phyloP scores from a whole-genome alignment of 2,113 vertebrate species.

The Eonycteris spelaea region DNA sequence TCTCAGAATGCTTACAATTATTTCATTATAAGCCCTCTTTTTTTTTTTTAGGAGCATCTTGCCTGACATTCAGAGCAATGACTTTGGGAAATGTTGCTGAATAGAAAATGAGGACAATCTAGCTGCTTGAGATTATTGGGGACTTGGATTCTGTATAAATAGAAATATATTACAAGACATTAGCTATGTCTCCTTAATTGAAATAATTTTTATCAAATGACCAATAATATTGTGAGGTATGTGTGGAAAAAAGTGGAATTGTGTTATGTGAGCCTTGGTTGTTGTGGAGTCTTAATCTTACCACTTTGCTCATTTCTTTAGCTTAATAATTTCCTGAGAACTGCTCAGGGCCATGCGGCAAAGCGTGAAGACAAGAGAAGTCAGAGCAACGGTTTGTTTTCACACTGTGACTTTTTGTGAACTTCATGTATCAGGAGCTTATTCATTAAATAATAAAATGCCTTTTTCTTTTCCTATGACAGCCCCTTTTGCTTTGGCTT shows the following conservation, averaged over 20 bases:
- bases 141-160: background rate
- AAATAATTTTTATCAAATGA: background rate
- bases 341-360: background rate
- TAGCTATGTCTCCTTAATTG: background rate
- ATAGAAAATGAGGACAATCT: background rate
- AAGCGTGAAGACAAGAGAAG: background rate
- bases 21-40: background rate
- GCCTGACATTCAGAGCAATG: background rate
- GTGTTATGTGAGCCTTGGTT: background rate
- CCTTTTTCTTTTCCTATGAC: background rate
- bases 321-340: background rate
- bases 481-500: background rate
- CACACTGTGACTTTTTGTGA: background rate
- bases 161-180: background rate
- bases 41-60: background rate
- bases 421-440: background rate
- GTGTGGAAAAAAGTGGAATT: background rate
- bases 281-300: background rate
- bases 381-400: background rate
- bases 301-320: background rate
- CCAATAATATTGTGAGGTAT: background rate
- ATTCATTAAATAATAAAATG: background rate
- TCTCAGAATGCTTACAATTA: background rate
- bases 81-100: background rate
- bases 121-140: background rate